phyloP scores from a whole-genome alignment of 2,113 vertebrate species.

The Platichthys flesus region DNA sequence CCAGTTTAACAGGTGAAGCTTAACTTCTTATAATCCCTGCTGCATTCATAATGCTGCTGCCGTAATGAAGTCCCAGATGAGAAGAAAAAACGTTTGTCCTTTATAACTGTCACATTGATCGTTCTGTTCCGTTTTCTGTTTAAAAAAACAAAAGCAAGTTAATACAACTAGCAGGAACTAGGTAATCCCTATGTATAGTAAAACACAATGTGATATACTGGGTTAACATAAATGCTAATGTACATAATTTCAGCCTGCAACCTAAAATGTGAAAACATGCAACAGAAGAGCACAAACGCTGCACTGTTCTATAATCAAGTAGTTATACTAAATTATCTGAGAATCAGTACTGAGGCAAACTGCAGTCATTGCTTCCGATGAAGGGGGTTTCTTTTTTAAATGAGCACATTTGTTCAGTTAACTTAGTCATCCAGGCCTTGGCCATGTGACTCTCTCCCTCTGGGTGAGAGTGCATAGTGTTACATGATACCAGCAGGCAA shows the following conservation, averaged over 20 bases:
- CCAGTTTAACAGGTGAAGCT: neutral
- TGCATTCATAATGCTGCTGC: too few species aligned
- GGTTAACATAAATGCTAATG: neutral
- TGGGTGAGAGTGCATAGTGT: slow-evolving; percentile 66
- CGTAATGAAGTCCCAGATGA: neutral
- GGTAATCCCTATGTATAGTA: neutral
- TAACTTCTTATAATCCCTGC: neutral
- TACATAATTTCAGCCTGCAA: neutral
- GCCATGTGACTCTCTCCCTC: slow-evolving; percentile 18
- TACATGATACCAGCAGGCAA: slow-evolving; percentile 64
- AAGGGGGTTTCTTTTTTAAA: slow-evolving; percentile 16
- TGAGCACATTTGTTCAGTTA: neutral
- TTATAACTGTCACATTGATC: neutral
- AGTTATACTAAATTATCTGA: too few species aligned
- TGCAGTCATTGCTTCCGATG: neutral
- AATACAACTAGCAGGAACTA: too few species aligned
- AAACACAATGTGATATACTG: neutral
- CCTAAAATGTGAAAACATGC: neutral
- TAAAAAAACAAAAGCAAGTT: too few species aligned
- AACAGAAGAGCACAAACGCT: neutral
- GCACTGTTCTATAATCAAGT: neutral
- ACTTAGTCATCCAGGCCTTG: neutral
- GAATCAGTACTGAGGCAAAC: neutral
- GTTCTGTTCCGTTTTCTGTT: neutral
- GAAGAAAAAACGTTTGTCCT: neutral